These are phyloP conservation scores for Anser cygnoides DNA, from an alignment of 2,113 vertebrate species.

Conservation along the genomic window DNA sequence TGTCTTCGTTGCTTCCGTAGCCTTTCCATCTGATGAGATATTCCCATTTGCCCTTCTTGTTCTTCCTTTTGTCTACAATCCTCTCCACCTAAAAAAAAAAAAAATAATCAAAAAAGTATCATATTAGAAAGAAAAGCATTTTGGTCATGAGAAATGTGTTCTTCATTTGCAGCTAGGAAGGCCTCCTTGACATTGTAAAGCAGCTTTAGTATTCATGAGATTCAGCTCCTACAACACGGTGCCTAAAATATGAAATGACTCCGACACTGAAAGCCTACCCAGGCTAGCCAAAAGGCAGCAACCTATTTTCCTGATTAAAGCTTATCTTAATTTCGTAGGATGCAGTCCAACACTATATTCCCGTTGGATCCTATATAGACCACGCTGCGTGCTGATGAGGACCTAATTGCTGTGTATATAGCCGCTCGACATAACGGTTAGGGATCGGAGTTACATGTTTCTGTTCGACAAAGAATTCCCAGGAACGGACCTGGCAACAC, in stretches of 20 bases:
- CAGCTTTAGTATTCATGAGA: background rate
- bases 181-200: background rate
- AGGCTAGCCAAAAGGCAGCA: background rate
- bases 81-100: slow-evolving; percentile 86
- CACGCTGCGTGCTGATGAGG: background rate
- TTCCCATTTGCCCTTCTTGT: slow-evolving; percentile 98
- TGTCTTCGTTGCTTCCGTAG: slow-evolving; percentile 94
- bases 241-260: background rate
- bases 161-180: background rate
- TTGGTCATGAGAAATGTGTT: background rate
- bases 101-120: background rate
- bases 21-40: slow-evolving; percentile 98
- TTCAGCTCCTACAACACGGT: background rate
- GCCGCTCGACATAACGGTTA: fast-evolving
- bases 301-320: background rate
- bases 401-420: background rate
- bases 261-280: background rate
- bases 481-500: background rate
- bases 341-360: background rate
- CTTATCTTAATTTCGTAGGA: background rate
- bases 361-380: background rate
- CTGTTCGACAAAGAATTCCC: background rate
- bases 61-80: slow-evolving; percentile 97
- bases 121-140: background rate
- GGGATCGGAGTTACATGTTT: background rate